Conservation (phyloP, 2,113 vertebrate species). For the Rynchops niger region DNA sequence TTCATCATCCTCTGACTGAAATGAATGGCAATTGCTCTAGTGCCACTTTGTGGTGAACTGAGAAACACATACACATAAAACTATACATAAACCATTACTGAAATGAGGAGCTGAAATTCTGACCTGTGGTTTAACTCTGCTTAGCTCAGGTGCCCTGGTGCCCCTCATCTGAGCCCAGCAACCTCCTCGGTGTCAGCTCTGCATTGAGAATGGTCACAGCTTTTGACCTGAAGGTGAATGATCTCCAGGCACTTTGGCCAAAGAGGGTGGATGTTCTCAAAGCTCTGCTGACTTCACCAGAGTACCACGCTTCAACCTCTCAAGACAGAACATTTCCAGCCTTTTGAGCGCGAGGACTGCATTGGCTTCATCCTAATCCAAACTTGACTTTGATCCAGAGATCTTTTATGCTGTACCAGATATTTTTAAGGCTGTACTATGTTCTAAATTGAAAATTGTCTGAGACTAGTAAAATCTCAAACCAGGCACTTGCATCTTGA, state of each 20-base stretch:
- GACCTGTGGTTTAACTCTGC: background rate
- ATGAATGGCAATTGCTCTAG: conserved; percentile 39
- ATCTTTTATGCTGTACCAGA: background rate
- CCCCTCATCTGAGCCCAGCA: rapidly evolving
- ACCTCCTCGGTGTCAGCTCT: background rate
- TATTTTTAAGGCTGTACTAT: background rate
- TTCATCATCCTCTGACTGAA: background rate
- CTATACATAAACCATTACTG: rapidly evolving
- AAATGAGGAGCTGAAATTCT: background rate
- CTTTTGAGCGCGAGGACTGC: background rate
- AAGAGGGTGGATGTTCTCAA: background rate
- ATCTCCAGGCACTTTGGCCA: background rate
- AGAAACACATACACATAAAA: background rate
- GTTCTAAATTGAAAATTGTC: background rate
- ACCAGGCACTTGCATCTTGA: background rate
- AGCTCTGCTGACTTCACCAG: background rate
- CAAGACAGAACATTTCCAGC: background rate
- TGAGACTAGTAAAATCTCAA: background rate
- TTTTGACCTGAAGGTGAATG: background rate
- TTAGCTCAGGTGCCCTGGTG: background rate
- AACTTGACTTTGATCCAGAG: background rate
- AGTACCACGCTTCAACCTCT: background rate
- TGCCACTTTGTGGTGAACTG: conserved; percentile 55
- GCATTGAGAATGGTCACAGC: background rate
- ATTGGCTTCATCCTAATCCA: background rate